Base-by-base conservation (phyloP, 2,797 vertebrate species). In the Siniperca obscura region DNA sequence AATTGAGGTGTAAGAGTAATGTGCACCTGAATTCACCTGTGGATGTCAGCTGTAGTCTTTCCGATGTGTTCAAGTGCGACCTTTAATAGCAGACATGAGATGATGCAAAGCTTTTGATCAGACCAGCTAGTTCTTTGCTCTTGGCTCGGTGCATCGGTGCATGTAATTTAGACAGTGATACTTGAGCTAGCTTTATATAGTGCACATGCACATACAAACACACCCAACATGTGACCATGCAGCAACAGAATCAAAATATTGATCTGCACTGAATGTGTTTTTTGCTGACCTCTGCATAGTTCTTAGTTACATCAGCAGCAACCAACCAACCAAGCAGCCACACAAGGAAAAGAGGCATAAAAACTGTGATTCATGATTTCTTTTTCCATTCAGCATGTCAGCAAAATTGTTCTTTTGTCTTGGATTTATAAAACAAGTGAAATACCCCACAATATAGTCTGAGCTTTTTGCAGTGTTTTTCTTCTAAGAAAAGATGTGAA, bases 381-480 rank as follows among this genome's bases (percentile, higher is more conserved):
- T 79, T 91, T 93, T 93, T 89, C 90, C 89, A 76, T 74, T 12
- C 62, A 44, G 71, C 69, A 25, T 87, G 84, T 88, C 80, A 84
- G 77, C 69, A 75, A 85, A 82, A 87, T 87, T 76, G 40, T 53
- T 62, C 40, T 70, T 91, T 86, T 88, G 70, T 89, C 68, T 81
- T 44, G 68, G 57, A 78, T 86, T 84, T 78, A 79, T 75, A 82
- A 79, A 85, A 84, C 55, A 80, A 82, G 71, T 80, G 38, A 78
- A 89, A 78, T 81, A 81, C 70, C 60, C 50, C 62, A 68, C 52
- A 59, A 46, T 70, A 61, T 53, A 78, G 70, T 85, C 80, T 64
- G 69, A 84, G 64, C 50, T 90, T 80, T 89, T 87, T 87, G 76
- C 85, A 76, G 52, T 65, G 70, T 80, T 90, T 90, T 83, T 86